A percentile compares a stretch with the other conserved stretches of the same genome.
Conservation (phyloP, 2,888 invertebrate species). For the Eretmocerus hayati region DNA sequence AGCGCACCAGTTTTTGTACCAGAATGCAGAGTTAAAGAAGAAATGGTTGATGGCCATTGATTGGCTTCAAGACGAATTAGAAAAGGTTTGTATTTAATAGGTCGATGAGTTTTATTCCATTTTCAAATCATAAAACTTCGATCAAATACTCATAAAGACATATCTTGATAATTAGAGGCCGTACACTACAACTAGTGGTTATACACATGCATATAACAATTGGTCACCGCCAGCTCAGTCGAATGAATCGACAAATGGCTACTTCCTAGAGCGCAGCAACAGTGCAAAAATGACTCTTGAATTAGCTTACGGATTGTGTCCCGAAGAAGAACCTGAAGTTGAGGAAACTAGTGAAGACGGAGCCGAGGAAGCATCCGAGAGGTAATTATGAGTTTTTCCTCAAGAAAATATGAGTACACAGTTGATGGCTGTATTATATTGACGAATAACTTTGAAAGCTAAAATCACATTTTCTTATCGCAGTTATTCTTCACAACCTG, state of each 20-base stretch:
- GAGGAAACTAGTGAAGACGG: conserved; percentile 25
- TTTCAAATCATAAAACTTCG: not conserved
- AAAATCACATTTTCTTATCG: no score
- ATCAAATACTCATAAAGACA: conserved; percentile 1
- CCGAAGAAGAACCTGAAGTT: conserved; percentile 54
- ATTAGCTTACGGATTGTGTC: conserved; percentile 68
- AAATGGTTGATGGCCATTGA: conserved; percentile 86
- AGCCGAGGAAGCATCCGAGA: conserved; percentile 10
- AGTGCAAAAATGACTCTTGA: conserved; percentile 85
- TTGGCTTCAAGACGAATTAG: conserved; percentile 93
- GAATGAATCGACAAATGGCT: conserved; percentile 91
- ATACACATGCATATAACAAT: conserved; percentile 82
- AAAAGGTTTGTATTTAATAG: conserved; percentile 54
- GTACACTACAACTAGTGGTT: conserved; percentile 59
- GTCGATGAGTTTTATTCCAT: not conserved
- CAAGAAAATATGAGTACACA: no score
- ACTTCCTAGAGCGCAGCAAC: conserved; percentile 87
- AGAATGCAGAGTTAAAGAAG: conserved; percentile 69
- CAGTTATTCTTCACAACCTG: not conserved
- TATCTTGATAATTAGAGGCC: conserved; percentile 44
- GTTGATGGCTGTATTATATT: no score
- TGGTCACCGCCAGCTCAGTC: conserved; percentile 88
- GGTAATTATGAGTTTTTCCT: conserved; percentile 1
- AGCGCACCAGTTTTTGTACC: conserved; percentile 72
- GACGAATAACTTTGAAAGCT: no score